Conservation (phyloP, 2,888 invertebrate genomes). For the Cyaniris semiargus region DNA sequence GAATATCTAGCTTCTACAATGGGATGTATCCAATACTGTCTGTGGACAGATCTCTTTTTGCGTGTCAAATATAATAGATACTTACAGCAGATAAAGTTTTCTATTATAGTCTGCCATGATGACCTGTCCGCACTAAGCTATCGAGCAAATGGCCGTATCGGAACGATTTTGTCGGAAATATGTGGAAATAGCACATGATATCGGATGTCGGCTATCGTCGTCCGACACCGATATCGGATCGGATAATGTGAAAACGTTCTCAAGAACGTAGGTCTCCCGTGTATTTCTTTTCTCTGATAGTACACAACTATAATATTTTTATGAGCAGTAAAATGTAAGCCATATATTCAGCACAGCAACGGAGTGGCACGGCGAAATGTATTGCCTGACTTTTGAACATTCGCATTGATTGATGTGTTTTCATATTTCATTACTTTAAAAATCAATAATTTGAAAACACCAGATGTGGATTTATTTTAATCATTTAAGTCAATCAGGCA, state of each 20-base stretch:
- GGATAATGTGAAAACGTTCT: no score
- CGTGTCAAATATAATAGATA: slow-evolving; percentile 30
- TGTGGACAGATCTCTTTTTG: slow-evolving; percentile 41
- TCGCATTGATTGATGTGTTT: slow-evolving; percentile 26
- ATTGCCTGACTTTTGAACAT: slow-evolving; percentile 25
- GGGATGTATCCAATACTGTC: slow-evolving; percentile 41
- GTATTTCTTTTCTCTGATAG: background rate
- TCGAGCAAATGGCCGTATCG: no score
- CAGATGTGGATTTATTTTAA: background rate
- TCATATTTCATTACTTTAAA: slow-evolving; percentile 27
- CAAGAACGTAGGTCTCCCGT: no score
- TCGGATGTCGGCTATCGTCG: no score
- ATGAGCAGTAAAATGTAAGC: slow-evolving; percentile 18
- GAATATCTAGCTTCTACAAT: slow-evolving; percentile 33
- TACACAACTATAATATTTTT: slow-evolving; percentile 37
- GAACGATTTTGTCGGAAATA: no score
- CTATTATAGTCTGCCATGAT: no score
- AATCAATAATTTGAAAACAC: background rate
- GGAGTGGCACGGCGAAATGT: slow-evolving; percentile 5
- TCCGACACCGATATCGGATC: no score
- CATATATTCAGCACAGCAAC: slow-evolving; percentile 25
- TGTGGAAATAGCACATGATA: no score
- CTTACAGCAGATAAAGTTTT: no score
- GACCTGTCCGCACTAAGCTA: no score
- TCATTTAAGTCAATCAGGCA: background rate